Conservation (phyloP, 2,797 vertebrate genomes). For the Florisuga fusca region DNA sequence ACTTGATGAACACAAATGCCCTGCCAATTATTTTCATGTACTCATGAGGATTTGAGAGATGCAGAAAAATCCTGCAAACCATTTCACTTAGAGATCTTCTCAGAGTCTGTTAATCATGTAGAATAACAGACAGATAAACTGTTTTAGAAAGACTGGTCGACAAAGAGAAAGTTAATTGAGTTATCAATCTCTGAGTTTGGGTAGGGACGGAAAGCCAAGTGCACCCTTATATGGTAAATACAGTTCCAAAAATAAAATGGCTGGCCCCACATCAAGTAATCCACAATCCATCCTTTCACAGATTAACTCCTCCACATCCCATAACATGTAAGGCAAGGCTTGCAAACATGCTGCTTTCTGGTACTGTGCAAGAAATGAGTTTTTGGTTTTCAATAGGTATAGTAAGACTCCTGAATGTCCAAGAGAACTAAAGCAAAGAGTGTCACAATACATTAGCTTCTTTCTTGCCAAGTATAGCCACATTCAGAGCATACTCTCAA, state of each 20-base stretch:
- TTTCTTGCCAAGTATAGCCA: not conserved
- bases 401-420: not conserved
- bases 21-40: not conserved
- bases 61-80: not conserved
- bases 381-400: not conserved
- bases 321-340: not conserved
- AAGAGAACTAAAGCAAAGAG: not conserved
- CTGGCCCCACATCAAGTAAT: not conserved
- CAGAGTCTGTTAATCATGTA: not conserved
- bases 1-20: not conserved
- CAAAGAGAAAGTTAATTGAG: not conserved
- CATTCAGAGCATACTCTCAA: not conserved
- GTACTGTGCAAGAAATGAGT: not conserved
- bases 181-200: not conserved
- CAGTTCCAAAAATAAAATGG: not conserved
- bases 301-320: not conserved
- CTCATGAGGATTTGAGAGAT: not conserved
- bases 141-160: not conserved
- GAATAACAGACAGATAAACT: not conserved
- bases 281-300: not conserved
- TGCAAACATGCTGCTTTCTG: not conserved
- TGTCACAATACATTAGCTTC: not conserved
- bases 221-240: not conserved
- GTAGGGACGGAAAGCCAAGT: not conserved
- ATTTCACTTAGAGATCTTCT: not conserved